Conservation (phyloP, 1,140 invertebrate species). For the Alviniconcha marisindica region DNA sequence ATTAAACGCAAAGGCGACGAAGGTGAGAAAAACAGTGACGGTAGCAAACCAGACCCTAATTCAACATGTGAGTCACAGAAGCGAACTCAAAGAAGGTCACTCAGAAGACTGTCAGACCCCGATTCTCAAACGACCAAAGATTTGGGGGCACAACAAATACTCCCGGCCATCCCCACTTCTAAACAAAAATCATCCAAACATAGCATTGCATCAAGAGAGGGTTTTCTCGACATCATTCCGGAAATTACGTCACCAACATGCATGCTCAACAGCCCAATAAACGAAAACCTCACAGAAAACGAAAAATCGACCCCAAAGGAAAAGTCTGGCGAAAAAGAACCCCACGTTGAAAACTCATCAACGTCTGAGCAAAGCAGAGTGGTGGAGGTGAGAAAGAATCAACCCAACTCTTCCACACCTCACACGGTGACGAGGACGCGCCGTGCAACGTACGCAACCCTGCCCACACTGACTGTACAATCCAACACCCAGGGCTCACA, state of each 20-base stretch:
- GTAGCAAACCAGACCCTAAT: neutral
- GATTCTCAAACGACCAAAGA: no score
- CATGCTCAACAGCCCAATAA: no score
- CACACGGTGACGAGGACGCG: neutral
- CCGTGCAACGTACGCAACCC: no score
- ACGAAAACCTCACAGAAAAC: neutral
- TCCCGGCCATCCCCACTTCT: neutral
- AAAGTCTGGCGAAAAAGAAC: no score
- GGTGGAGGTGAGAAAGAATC: neutral
- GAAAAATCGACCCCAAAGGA: neutral
- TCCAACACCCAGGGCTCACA: no score
- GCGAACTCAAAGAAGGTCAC: neutral
- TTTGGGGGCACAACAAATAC: no score
- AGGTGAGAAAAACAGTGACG: neutral
- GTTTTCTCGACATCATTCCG: neutral
- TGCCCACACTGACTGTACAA: no score
- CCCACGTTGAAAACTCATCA: no score
- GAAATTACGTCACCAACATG: neutral
- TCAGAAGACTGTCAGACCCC: neutral
- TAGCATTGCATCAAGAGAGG: neutral
- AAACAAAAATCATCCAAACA: neutral
- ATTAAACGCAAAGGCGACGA: neutral
- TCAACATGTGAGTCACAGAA: no score
- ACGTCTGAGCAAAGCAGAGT: neutral
- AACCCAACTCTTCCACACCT: neutral